Evolutionary conservation across 2,797 vertebrate species (phyloP).

Genomic region (Thalassophryne amazonica): DNA sequence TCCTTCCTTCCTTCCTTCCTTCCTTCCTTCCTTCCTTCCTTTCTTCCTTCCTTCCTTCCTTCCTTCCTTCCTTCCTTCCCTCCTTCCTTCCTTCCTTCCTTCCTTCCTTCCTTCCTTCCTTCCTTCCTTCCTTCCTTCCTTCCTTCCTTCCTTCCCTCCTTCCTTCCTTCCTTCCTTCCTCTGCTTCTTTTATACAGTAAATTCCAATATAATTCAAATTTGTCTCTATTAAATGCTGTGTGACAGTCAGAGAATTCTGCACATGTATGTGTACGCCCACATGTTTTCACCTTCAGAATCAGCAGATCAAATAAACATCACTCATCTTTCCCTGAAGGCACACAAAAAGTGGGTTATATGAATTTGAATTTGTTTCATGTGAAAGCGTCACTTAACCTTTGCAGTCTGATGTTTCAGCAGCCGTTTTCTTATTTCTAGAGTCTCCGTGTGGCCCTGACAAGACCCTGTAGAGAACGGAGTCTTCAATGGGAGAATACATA

Average conservation of each 20-base stretch:
- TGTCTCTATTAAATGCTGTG: conserved; percentile 4
- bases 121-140: neutral
- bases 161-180: neutral
- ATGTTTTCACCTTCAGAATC: conserved; percentile 19
- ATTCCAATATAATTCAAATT: neutral
- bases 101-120: too few species aligned
- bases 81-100: too few species aligned
- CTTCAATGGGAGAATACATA: neutral
- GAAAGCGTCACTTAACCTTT: conserved; percentile 8
- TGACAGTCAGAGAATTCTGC: conserved; percentile 36
- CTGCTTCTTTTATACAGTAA: neutral
- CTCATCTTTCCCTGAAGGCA: conserved; percentile 9
- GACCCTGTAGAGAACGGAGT: neutral
- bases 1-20: too few species aligned
- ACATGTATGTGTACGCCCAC: neutral
- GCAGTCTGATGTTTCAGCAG: conserved; percentile 3
- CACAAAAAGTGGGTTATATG: conserved; percentile 37
- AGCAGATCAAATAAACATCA: conserved; percentile 35
- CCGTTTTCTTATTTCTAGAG: conserved; percentile 7
- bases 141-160: neutral
- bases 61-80: too few species aligned
- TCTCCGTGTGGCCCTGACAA: neutral
- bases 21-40: too few species aligned
- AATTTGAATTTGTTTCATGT: conserved; percentile 36
- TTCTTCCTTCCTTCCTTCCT: too few species aligned